A percentile compares a stretch with the other conserved stretches of the same genome.
phyloP scores from a whole-genome alignment of 2,113 vertebrate species.

The Acanthochromis polyacanthus region DNA sequence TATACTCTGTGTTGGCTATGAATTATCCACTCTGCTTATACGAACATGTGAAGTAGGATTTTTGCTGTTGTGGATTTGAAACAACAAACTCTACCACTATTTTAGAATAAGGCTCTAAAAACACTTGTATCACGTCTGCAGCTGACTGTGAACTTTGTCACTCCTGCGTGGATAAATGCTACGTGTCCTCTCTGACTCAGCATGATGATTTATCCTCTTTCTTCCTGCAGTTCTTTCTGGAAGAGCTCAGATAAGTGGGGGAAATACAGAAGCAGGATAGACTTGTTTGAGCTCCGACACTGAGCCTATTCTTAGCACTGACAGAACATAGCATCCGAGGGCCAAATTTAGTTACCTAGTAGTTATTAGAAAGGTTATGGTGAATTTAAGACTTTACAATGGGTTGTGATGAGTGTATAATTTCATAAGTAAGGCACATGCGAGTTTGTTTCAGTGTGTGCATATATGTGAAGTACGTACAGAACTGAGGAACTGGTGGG shows the following conservation, averaged over 20 bases:
- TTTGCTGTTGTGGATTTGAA: background rate
- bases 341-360: slow-evolving; percentile 13
- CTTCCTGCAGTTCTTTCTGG: slow-evolving; percentile 48
- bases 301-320: slow-evolving; percentile 57
- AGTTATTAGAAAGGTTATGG: slow-evolving; percentile 21
- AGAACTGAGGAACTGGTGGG: slow-evolving; percentile 18
- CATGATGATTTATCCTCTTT: slow-evolving; percentile 25
- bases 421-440: background rate
- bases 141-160: slow-evolving; percentile 55
- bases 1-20: background rate
- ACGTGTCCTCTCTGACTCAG: slow-evolving; percentile 63
- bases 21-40: background rate
- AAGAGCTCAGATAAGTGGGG: slow-evolving; percentile 47
- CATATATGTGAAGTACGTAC: slow-evolving; percentile 9
- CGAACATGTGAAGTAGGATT: background rate
- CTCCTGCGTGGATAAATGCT: slow-evolving; percentile 14
- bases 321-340: slow-evolving; percentile 15
- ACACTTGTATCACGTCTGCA: slow-evolving; percentile 3
- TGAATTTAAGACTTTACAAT: slow-evolving; percentile 11
- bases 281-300: slow-evolving; percentile 52
- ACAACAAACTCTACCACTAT: background rate
- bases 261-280: slow-evolving; percentile 51
- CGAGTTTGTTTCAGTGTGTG: slow-evolving; percentile 4
- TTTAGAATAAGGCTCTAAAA: background rate
- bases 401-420: background rate